Evolutionary conservation across 2,113 vertebrate species (phyloP), one percentile per base, ranked within the genome.

Genomic region (Geococcyx californianus): DNA sequence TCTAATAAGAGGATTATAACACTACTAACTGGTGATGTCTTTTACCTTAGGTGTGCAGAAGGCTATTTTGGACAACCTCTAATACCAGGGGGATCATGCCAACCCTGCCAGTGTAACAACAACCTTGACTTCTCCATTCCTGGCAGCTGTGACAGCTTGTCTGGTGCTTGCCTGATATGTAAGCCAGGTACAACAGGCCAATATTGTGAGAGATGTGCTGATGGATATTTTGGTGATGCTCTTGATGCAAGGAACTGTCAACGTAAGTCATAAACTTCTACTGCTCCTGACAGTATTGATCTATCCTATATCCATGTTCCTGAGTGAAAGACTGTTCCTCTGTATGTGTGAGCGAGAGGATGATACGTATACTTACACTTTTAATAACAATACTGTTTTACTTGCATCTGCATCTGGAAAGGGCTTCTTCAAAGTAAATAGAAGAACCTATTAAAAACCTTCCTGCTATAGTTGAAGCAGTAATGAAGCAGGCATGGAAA

Each of bases 151-250:
- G 98, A 99, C 98, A 98, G 98, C 81, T 96, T 98, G 98, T 99
- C 98, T 87, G 99, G 99, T 93, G 98, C 98, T 93, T 99, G 99
- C 97, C 98, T 98, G 97, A 98, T 95, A 91, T 99, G 99, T 97
- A 99, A 98, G 84, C 98, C 98, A 20, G 99, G 99, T 96, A 99
- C 98, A 81, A 98, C 98, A 52, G 99, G 99, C 42, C 88, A 70
- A 52, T 96, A 97, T 95, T 99, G 99, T 84, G 98, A 99, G 95
- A 98, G 89, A 73, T 99, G 99, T 55, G 97, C 98, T 81, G 98
- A 98, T 20, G 98, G 99, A 94, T 99, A 98, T 98, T 99, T 99
- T 79, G 99, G 99, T 33, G 98, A 99, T 28, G 99, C 99, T 58
- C 85, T 99, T 93, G 89, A 90, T 76, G 98, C 98, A 76, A 99